phyloP scores from a whole-genome alignment of 2,113 vertebrate genomes.

The Oreotrochilus melanogaster region DNA sequence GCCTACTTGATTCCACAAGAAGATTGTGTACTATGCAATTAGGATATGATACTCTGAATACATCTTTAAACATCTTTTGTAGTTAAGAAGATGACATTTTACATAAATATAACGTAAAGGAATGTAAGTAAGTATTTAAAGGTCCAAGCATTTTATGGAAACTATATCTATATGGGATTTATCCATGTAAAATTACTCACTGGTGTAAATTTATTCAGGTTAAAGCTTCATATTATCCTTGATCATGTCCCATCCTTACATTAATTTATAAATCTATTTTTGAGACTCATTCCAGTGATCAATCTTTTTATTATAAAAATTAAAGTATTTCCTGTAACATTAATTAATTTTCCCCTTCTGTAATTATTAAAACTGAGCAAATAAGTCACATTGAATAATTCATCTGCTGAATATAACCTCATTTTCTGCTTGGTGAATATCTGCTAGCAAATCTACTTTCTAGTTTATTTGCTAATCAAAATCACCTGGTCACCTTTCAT shows the following conservation, averaged over 20 bases:
- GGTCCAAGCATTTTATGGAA: not conserved
- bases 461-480: conserved; percentile 52
- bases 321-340: conserved; percentile 60
- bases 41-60: not conserved
- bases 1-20: too few species aligned
- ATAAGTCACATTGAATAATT: conserved; percentile 70
- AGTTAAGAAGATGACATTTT: not conserved
- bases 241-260: conserved; percentile 21
- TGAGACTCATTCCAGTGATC: conserved; percentile 45
- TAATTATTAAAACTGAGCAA: conserved; percentile 68
- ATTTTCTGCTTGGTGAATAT: conserved; percentile 47
- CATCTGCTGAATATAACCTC: conserved; percentile 38
- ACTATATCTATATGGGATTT: not conserved
- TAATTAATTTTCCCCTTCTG: conserved; percentile 66
- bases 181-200: not conserved
- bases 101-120: not conserved
- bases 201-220: conserved; percentile 1
- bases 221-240: conserved; percentile 39
- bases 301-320: conserved; percentile 70
- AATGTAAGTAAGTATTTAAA: not conserved
- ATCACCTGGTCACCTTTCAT: conserved; percentile 1
- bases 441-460: conserved; percentile 22
- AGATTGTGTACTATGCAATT: not conserved
- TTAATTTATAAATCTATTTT: conserved; percentile 32
- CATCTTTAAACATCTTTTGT: not conserved